phyloP scores from a whole-genome alignment of 92 coral and sea anemone species.

The Siderastrea siderea region DNA sequence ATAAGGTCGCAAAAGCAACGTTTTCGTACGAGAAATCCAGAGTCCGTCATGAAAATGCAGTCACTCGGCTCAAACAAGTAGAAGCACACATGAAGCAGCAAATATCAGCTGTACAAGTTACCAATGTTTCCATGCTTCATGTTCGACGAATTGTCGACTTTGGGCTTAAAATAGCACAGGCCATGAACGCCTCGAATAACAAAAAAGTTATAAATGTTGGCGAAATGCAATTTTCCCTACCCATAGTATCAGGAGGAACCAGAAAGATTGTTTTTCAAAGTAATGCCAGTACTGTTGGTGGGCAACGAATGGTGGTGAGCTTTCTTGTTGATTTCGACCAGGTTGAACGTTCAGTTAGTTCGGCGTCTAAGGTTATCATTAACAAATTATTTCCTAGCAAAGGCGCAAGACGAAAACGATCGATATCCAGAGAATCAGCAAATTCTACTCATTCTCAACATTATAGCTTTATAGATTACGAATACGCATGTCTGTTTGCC shows the following conservation, averaged over 20 bases:
- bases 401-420: neutral
- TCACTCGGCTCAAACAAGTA: neutral
- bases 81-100: constrained; percentile 8
- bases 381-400: neutral
- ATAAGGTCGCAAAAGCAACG: neutral
- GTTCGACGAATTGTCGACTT: constrained; percentile 14
- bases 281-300: neutral
- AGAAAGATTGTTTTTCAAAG: constrained; percentile 3
- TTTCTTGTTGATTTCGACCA: too few species aligned
- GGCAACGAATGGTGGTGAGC: neutral
- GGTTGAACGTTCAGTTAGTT: constrained; percentile 14
- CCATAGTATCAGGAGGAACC: neutral
- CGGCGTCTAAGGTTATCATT: constrained; percentile 16
- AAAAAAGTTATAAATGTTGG: constrained; percentile 12
- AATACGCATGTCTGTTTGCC: constrained; percentile 14
- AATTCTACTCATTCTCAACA: neutral
- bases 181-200: neutral
- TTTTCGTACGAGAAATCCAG: constrained; percentile 13
- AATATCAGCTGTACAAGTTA: constrained; percentile 9
- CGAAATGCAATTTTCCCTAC: neutral
- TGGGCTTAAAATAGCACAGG: constrained; percentile 22
- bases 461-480: constrained; percentile 14
- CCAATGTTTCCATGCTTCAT: constrained; percentile 24
- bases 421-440: neutral
- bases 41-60: neutral